Conservation (phyloP, 2,888 invertebrate genomes). For the Coecobrya sp. region DNA sequence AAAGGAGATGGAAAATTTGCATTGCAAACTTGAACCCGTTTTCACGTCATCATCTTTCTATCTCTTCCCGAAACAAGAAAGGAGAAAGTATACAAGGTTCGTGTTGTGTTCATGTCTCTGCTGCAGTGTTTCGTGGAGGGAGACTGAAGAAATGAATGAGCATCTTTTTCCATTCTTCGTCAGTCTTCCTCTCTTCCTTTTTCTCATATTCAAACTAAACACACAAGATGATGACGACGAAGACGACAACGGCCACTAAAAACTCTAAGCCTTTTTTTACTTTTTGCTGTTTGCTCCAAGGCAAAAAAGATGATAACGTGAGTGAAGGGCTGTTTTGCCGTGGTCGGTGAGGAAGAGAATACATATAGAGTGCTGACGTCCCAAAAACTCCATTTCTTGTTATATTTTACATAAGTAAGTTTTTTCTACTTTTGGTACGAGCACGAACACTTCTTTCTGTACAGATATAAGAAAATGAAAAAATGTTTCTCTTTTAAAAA, state of each 20-base stretch:
- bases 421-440: constrained; percentile 5
- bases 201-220: constrained; percentile 21
- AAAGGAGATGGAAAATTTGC: constrained; percentile 69
- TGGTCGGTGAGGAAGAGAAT: constrained; percentile 47
- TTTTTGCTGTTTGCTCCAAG: constrained; percentile 66
- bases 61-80: constrained; percentile 34
- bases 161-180: constrained; percentile 34
- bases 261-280: constrained; percentile 50
- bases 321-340: constrained; percentile 73
- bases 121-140: not conserved
- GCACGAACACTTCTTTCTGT: not conserved
- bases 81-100: constrained; percentile 16
- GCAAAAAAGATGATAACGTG: constrained; percentile 76
- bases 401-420: constrained; percentile 48
- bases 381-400: constrained; percentile 13
- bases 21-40: constrained; percentile 80
- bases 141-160: constrained; percentile 34
- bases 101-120: constrained; percentile 35
- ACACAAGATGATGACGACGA: not conserved
- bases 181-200: not conserved
- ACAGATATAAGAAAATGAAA: not conserved
- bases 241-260: constrained; percentile 55
- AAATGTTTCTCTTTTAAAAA: constrained; percentile 30
- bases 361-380: constrained; percentile 55
- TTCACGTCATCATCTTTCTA: constrained; percentile 76